Evolutionary conservation across 2,888 invertebrate species (phyloP).

Genomic region (Macrosoma leucophasiata): DNA sequence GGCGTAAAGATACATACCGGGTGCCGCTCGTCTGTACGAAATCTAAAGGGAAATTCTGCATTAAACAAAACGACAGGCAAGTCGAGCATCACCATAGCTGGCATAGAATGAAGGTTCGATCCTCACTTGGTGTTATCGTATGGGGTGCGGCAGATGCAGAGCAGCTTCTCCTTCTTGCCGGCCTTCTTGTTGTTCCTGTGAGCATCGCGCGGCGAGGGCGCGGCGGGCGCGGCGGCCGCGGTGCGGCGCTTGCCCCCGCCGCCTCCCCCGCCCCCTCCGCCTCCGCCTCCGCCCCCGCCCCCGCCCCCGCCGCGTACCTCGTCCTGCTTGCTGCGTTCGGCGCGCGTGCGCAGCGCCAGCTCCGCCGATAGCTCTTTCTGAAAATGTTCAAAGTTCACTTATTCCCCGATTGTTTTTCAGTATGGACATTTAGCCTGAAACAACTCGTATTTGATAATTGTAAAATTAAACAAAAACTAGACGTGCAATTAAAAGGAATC

Average conservation of each 20-base stretch:
- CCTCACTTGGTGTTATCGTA: conserved; percentile 96
- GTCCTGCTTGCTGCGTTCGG: conserved; percentile 82
- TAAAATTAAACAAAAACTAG: too few species aligned
- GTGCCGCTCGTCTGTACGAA: too few species aligned
- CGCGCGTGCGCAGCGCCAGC: conserved; percentile 81
- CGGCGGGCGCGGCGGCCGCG: conserved; percentile 29
- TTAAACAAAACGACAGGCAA: too few species aligned
- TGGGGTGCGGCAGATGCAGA: conserved; percentile 94
- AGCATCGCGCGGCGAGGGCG: conserved; percentile 38
- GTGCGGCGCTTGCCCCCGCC: conserved; percentile 27
- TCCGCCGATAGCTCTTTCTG: conserved; percentile 87
- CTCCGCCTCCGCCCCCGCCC: conserved; percentile 33
- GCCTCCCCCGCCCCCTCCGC: conserved; percentile 30
- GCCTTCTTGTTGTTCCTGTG: conserved; percentile 36
- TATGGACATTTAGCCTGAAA: too few species aligned
- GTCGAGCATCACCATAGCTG: too few species aligned
- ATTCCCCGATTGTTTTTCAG: too few species aligned
- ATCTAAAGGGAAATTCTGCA: too few species aligned
- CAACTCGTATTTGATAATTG: too few species aligned
- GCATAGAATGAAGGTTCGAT: too few species aligned
- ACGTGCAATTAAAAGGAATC: too few species aligned
- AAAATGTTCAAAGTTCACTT: too few species aligned
- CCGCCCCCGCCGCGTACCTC: conserved; percentile 77
- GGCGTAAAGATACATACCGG: too few species aligned
- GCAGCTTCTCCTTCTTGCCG: conserved; percentile 85